phyloP scores from a whole-genome alignment of 2,888 invertebrate genomes.

The Geophilus truncorum region DNA sequence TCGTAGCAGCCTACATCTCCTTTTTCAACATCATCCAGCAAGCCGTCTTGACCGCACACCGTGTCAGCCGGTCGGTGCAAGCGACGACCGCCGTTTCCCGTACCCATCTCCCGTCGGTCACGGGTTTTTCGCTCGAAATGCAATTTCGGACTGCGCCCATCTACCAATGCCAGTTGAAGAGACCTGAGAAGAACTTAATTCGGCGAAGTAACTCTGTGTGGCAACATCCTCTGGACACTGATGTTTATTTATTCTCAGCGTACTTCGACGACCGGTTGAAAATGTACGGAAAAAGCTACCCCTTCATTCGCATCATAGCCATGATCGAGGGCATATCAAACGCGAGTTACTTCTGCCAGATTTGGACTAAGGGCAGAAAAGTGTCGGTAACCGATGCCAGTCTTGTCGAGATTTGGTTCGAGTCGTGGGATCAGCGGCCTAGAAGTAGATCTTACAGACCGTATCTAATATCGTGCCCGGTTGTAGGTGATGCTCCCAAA shows the following conservation, averaged over 20 bases:
- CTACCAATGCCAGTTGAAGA: neutral
- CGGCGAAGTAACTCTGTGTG: conserved; percentile 32
- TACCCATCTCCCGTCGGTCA: neutral
- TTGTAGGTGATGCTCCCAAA: neutral
- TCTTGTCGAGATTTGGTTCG: conserved; percentile 57
- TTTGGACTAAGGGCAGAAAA: conserved; percentile 46
- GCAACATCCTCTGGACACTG: conserved; percentile 45
- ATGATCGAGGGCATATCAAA: conserved; percentile 43
- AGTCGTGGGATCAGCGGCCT: conserved; percentile 55
- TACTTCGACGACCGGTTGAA: conserved; percentile 54
- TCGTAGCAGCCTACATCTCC: neutral
- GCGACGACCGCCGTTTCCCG: neutral
- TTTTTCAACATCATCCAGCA: conserved; percentile 1
- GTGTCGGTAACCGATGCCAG: conserved; percentile 30
- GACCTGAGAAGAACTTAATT: neutral
- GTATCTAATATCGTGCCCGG: conserved; percentile 59
- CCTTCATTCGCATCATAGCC: conserved; percentile 45
- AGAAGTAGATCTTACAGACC: conserved; percentile 52
- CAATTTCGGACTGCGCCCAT: neutral
- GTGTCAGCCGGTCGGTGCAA: neutral
- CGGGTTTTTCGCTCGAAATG: conserved; percentile 23
- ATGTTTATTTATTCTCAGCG: conserved; percentile 54
- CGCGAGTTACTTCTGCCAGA: conserved; percentile 56
- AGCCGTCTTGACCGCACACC: neutral
- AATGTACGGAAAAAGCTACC: conserved; percentile 50